Percentiles rank a stretch among this genome's conserved stretches.
These are phyloP conservation scores for Polypedilum vanderplanki DNA, from an alignment of 1,140 invertebrate genomes.

Conservation along the genomic window DNA sequence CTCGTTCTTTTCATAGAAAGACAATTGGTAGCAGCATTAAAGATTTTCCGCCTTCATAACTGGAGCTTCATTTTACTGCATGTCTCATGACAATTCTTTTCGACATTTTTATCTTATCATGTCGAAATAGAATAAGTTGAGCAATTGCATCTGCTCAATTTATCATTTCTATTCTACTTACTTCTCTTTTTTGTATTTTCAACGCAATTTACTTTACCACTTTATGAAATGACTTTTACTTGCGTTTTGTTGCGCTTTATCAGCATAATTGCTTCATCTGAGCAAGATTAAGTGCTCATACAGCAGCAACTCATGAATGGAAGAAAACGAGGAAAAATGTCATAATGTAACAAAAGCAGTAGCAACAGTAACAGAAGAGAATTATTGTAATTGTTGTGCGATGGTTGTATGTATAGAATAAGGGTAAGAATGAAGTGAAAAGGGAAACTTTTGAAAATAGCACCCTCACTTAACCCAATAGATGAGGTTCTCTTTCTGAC, in stretches of 20 bases:
- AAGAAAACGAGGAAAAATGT: not conserved
- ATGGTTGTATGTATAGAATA: no score
- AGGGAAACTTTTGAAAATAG: no score
- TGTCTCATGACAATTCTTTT: not conserved
- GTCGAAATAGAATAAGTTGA: not conserved
- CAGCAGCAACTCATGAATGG: no score
- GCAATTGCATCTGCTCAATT: not conserved
- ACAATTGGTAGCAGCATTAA: no score
- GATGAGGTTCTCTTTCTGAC: no score
- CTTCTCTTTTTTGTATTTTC: not conserved
- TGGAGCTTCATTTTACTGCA: not conserved
- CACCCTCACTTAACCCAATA: no score
- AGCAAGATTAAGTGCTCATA: not conserved
- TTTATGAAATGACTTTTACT: not conserved
- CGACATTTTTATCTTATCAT: not conserved
- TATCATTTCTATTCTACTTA: not conserved
- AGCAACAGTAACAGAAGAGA: no score
- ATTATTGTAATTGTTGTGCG: no score
- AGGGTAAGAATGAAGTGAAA: no score
- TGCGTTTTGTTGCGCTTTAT: not conserved
- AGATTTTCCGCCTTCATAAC: not conserved
- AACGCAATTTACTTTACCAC: slow-evolving; percentile 7
- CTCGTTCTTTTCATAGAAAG: no score
- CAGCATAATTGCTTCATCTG: not conserved
- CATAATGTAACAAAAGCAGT: not conserved